Evolutionary conservation across 2,797 vertebrate genomes (phyloP).

Genomic region (Sternotherus odoratus): DNA sequence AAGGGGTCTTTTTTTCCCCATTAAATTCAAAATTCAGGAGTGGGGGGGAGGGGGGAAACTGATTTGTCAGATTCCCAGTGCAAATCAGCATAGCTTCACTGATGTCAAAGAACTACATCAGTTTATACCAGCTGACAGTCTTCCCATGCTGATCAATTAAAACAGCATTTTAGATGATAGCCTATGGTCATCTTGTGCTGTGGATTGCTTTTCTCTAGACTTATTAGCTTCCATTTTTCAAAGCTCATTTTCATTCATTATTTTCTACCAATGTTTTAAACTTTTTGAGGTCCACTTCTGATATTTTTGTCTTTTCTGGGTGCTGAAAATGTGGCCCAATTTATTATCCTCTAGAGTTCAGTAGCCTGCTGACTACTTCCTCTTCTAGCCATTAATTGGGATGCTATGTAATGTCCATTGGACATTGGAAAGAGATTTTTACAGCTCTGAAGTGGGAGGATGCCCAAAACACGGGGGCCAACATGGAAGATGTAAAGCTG

Average conservation of each 20-base stretch:
- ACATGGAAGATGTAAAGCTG: neutral
- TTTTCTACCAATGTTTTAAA: neutral
- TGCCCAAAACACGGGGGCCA: neutral
- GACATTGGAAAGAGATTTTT: neutral
- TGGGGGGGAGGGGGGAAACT: neutral
- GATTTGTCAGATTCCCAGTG: neutral
- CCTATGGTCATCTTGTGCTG: neutral
- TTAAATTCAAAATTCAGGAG: neutral
- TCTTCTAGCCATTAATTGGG: neutral
- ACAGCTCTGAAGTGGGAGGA: no score
- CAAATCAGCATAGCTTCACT: neutral
- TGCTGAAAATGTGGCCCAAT: neutral
- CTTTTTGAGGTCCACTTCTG: neutral
- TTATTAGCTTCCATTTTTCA: neutral
- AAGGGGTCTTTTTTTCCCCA: neutral
- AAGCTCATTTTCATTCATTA: neutral
- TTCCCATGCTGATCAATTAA: neutral
- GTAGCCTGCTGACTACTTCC: neutral
- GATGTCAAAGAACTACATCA: neutral
- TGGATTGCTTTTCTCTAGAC: neutral
- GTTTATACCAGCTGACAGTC: no score
- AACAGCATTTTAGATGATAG: neutral
- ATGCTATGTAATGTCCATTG: neutral
- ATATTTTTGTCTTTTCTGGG: neutral
- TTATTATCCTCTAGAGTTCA: neutral